Evolutionary conservation across 2,797 vertebrate genomes (phyloP).

Genomic region (Phataginus tetradactyla): DNA sequence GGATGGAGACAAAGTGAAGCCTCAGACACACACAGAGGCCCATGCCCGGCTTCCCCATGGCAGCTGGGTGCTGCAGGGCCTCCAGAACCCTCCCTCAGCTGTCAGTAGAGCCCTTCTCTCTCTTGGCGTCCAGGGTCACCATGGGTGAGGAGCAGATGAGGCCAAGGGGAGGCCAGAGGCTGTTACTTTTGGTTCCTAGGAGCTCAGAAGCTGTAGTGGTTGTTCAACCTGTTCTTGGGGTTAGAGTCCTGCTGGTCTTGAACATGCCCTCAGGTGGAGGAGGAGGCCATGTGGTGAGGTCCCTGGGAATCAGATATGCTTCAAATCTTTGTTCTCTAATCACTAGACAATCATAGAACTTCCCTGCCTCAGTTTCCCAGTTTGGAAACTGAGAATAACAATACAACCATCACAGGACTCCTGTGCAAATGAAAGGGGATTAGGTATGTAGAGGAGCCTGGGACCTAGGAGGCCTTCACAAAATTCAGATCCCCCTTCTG

Average conservation of each 20-base stretch:
- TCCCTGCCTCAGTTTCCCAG: background rate
- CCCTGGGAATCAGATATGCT: background rate
- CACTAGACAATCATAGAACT: background rate
- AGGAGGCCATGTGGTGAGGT: background rate
- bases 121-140: background rate
- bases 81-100: background rate
- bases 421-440: background rate
- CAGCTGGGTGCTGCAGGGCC: background rate
- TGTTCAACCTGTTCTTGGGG: background rate
- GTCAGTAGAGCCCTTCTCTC: constrained; percentile 7
- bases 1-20: constrained; percentile 42
- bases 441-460: background rate
- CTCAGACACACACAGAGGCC: constrained; percentile 40
- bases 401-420: background rate
- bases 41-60: background rate
- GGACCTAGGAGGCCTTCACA: background rate
- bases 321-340: background rate
- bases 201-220: background rate
- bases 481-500: background rate
- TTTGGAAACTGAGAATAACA: background rate
- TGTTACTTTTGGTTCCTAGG: background rate
- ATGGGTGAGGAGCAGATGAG: background rate
- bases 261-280: background rate
- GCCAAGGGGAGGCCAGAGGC: background rate
- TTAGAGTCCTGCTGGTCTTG: background rate